phyloP scores from a whole-genome alignment of 2,888 invertebrate species.

The Hylaea fasciaria region DNA sequence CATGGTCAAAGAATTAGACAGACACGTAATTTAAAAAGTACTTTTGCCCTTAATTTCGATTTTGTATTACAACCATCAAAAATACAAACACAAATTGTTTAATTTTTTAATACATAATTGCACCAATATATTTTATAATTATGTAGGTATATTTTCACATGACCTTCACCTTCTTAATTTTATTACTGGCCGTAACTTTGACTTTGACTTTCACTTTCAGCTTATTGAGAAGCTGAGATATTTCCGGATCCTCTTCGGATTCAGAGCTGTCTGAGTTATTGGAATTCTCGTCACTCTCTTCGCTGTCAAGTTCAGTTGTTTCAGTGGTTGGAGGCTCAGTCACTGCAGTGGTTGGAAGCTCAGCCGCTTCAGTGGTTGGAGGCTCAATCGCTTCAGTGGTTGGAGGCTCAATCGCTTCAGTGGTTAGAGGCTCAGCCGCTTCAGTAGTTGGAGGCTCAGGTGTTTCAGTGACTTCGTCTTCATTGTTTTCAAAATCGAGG shows the following conservation, averaged over 20 bases:
- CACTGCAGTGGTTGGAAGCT: not conserved
- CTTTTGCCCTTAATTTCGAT: no score
- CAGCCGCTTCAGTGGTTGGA: not conserved
- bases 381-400: slow-evolving; percentile 30
- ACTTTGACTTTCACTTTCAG: slow-evolving; percentile 74
- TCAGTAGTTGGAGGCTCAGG: slow-evolving; percentile 32
- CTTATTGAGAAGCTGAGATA: slow-evolving; percentile 65
- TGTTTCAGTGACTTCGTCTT: slow-evolving; percentile 41
- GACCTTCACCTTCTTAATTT: slow-evolving; percentile 49
- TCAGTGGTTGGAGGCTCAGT: not conserved
- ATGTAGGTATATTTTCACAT: slow-evolving; percentile 22
- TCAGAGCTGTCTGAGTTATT: slow-evolving; percentile 45
- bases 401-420: slow-evolving; percentile 27
- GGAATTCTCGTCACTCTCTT: slow-evolving; percentile 48
- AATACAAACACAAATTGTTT: no score
- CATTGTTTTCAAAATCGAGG: slow-evolving; percentile 68
- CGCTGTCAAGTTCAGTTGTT: slow-evolving; percentile 33
- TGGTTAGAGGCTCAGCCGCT: not conserved
- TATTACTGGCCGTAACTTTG: slow-evolving; percentile 66
- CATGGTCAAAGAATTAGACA: no score
- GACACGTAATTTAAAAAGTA: no score
- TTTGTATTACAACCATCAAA: no score
- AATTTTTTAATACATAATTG: no score
- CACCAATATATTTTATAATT: no score
- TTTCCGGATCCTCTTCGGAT: slow-evolving; percentile 57